Evolutionary conservation across 1,140 invertebrate genomes (phyloP).

Genomic region (Calephelis nemesis): DNA sequence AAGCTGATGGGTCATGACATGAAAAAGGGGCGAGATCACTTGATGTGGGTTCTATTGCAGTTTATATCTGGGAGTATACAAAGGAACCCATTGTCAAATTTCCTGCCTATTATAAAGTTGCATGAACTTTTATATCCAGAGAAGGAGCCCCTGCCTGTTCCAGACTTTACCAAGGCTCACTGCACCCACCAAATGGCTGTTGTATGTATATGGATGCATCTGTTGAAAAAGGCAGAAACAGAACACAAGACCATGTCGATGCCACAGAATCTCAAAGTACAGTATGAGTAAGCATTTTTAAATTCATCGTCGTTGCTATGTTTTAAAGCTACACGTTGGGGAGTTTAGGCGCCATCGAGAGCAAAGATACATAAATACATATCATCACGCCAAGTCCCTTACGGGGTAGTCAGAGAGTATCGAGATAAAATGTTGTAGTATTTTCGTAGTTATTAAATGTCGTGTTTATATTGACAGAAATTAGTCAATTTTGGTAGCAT

Average conservation of each 20-base stretch:
- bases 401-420: no score
- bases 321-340: not conserved
- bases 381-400: no score
- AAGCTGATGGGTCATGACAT: conserved; percentile 90
- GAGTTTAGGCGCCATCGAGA: no score
- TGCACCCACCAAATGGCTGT: conserved; percentile 96
- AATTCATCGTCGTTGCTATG: not conserved
- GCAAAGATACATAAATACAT: no score
- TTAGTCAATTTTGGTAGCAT: no score
- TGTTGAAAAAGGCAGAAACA: conserved; percentile 94
- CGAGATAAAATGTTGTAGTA: no score
- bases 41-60: conserved; percentile 98
- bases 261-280: conserved; percentile 90
- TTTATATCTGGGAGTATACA: conserved; percentile 98
- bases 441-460: no score
- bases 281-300: conserved; percentile 85
- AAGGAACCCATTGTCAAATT: conserved; percentile 93
- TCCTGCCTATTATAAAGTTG: conserved; percentile 93
- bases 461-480: no score
- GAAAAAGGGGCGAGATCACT: conserved; percentile 93
- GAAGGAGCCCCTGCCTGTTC: conserved; percentile 92
- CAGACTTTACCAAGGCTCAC: conserved; percentile 91
- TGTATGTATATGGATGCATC: conserved; percentile 97
- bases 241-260: conserved; percentile 90
- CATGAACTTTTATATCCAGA: conserved; percentile 96